Base-by-base conservation (phyloP, 1,140 invertebrate genomes). In the Phthorimaea operculella region DNA sequence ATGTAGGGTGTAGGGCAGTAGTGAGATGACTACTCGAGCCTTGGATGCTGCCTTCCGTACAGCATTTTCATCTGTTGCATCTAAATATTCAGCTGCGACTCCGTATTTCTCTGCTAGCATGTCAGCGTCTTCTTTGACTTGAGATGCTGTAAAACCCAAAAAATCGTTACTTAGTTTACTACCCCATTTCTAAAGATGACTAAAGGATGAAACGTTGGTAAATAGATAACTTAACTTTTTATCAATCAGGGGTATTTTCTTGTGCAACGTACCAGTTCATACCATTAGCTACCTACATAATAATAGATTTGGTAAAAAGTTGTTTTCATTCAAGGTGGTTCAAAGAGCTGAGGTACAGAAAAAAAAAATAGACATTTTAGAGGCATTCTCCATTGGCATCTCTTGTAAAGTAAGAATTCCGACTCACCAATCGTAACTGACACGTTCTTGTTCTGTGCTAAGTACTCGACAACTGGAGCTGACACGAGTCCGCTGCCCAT, bases 401-500 rank as follows among this genome's bases (percentile, higher is more conserved):
- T 2, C 21, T 28, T 28, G 6, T 28, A 28, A 28, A 28, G 21
- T 4, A 4, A 4, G 21, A 28, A 2, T 28, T 28, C 21, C 21
- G 10, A 75, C 85, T 69, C 82, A 92, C 92, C 92, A 28, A 99
- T 90, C 5, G 92, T 95, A 15, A 99, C 92, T 14, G 89, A 88
- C 8, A 96, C 86, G 57, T 91, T 92, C 57, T 90, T 88, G 73
- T 98, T 94, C 49, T 94, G 87, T 42, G 94, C 89, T 3, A 99
- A 87, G 85, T 99, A 99, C 73, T 99, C 96, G 0, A 99, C 93
- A 0, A 98, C 85, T 0, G 98, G 98, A 0, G 92, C 91, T 5
- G 95, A 93, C 0, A 99, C 98, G 68, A 97, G 93, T 5, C 98
- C 98, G 49, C 98, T 96, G 0, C 98, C 98, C 3, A 99, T 85